Conservation (phyloP, 1,140 invertebrate species). For the Aporrectodea caliginosa region DNA sequence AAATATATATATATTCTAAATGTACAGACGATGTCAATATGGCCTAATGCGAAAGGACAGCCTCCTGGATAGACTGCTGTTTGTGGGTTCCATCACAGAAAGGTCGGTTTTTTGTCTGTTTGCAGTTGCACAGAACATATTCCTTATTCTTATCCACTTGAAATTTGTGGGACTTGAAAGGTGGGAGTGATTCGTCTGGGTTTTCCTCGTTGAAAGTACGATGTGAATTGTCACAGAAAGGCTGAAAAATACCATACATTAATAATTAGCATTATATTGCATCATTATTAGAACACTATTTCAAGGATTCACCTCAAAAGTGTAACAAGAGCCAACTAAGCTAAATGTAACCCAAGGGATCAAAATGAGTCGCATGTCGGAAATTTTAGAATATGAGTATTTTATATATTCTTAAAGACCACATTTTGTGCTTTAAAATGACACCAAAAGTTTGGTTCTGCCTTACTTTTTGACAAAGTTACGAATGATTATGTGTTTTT, state of each 20-base stretch:
- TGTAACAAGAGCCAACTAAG: not conserved
- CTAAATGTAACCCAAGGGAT: not conserved
- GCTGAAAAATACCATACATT: conserved; percentile 59
- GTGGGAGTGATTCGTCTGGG: conserved; percentile 56
- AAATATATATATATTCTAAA: too few relatives aligned
- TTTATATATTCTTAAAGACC: not conserved
- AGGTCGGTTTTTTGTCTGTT: conserved; percentile 87
- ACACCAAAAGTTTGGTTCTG: too few relatives aligned
- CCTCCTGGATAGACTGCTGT: conserved; percentile 63
- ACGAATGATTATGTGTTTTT: too few relatives aligned
- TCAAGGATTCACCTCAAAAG: conserved; percentile 15
- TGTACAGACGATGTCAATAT: too few relatives aligned
- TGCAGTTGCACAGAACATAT: conserved; percentile 98
- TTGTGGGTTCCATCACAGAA: conserved; percentile 98
- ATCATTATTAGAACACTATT: not conserved
- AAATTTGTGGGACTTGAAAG: conserved; percentile 71
- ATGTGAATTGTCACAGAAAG: conserved; percentile 91
- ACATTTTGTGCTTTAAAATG: not conserved
- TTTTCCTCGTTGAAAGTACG: conserved; percentile 62
- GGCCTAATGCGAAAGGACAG: too few relatives aligned
- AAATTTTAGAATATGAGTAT: not conserved
- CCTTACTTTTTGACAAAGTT: too few relatives aligned
- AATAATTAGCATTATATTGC: not conserved
- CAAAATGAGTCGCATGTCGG: not conserved
- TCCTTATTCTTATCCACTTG: conserved; percentile 81